phyloP scores from a whole-genome alignment of 2,113 vertebrate species.

The Bos taurus region ARS-UCD2.0 NC_037354.1:16878501-16879000 shows the following conservation, averaged over 20 bases:
- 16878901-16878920: background rate
- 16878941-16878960: background rate
- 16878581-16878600: background rate
- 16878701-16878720: conserved; percentile 5
- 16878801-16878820: background rate
- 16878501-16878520: background rate
- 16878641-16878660: background rate
- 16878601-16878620: background rate
- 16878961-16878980: background rate
- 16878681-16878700: background rate
- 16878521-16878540: background rate
- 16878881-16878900: background rate
- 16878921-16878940: background rate
- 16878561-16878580: background rate
- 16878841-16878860: background rate
- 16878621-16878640: background rate
- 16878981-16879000: background rate
- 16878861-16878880: background rate
- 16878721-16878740: background rate
- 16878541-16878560: background rate
- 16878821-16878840: background rate
- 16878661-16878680: conserved; percentile 12
- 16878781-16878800: background rate
- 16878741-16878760: background rate
- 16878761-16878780: background rate